phyloP scores from a whole-genome alignment of 2,888 invertebrate genomes.

The Cryptophagus acutangulus region DNA sequence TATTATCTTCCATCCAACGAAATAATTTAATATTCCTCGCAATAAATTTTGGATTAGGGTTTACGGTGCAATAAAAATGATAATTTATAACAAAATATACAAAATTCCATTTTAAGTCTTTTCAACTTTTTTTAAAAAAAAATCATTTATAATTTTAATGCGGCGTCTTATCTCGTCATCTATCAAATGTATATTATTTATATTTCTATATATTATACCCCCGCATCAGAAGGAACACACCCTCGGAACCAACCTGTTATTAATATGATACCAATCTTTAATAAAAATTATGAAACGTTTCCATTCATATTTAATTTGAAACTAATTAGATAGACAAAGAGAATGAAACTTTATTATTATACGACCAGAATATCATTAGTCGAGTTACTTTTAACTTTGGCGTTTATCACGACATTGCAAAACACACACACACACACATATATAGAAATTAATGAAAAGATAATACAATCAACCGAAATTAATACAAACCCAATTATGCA shows the following conservation, averaged over 20 bases:
- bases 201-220: conserved; percentile 17
- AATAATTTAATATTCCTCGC: conserved; percentile 50
- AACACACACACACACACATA: too few species aligned
- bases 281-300: conserved; percentile 43
- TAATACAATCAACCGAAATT: too few species aligned
- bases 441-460: too few species aligned
- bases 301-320: conserved; percentile 39
- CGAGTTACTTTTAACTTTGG: too few species aligned
- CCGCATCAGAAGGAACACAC: conserved; percentile 22
- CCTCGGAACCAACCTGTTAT: conserved; percentile 36
- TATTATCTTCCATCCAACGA: conserved; percentile 46
- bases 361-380: too few species aligned
- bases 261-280: conserved; percentile 47
- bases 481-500: too few species aligned
- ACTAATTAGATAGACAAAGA: too few species aligned
- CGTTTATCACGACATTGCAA: too few species aligned
- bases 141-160: conserved; percentile 39
- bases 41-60: conserved; percentile 50
- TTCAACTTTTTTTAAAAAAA: conserved; percentile 22
- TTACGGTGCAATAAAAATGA: conserved; percentile 49
- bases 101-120: conserved; percentile 38
- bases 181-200: conserved; percentile 29
- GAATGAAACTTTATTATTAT: too few species aligned
- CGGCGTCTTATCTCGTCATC: conserved; percentile 34
- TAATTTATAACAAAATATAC: conserved; percentile 50